Percentiles rank a stretch among this genome's conserved stretches.
phyloP scores from a whole-genome alignment of 2,113 vertebrate species.

The Solea senegalensis region DNA sequence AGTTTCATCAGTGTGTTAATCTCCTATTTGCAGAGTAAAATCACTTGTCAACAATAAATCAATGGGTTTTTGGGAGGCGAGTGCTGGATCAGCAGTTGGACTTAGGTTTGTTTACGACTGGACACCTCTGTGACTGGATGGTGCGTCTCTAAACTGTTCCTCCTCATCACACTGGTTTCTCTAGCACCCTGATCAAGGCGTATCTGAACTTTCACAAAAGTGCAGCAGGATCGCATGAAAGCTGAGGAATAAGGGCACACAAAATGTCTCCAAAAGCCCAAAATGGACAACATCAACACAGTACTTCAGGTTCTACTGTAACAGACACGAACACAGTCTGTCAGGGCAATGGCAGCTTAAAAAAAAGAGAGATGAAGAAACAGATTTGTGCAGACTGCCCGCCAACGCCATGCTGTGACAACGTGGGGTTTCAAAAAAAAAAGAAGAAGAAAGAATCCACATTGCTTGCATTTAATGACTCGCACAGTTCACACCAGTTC shows the following conservation, averaged over 20 bases:
- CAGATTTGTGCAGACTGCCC: constrained; percentile 26
- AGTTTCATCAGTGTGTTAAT: constrained; percentile 57
- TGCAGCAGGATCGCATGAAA: constrained; percentile 55
- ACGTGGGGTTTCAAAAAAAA: constrained; percentile 32
- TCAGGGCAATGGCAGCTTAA: constrained; percentile 42
- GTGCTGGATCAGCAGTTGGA: constrained; percentile 29
- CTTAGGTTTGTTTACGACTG: constrained; percentile 24
- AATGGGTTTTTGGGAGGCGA: constrained; percentile 23
- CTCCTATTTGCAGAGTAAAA: constrained; percentile 37
- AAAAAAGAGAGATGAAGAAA: constrained; percentile 45
- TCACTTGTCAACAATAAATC: constrained; percentile 52
- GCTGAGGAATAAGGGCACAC: constrained; percentile 37
- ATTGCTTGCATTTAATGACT: constrained; percentile 31
- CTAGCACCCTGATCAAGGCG: constrained; percentile 22
- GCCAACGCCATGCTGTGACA: constrained; percentile 3
- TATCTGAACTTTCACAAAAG: constrained; percentile 50
- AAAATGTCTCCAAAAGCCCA: constrained; percentile 29
- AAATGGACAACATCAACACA: constrained; percentile 51
- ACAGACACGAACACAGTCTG: constrained; percentile 36
- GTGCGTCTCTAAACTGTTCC: constrained; percentile 14
- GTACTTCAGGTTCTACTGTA: constrained; percentile 1
- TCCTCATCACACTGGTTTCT: constrained; percentile 28
- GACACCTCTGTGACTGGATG: not conserved
- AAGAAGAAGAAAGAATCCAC: constrained; percentile 36
- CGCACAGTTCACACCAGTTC: constrained; percentile 19